Evolutionary conservation across 2,113 vertebrate species (phyloP).

Genomic region (Trematocara macrostoma): DNA sequence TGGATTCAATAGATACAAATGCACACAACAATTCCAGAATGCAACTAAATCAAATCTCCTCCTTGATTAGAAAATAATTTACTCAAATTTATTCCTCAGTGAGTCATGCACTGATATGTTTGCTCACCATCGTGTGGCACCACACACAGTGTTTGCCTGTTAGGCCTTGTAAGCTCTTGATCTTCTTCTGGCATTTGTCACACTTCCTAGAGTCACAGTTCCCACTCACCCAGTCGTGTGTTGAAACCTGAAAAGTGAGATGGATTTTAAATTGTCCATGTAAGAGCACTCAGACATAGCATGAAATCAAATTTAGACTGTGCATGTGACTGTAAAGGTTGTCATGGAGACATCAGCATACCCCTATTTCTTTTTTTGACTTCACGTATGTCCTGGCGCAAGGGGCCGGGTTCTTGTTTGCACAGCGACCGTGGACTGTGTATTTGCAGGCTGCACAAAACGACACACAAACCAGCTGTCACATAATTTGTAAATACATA

Average conservation of each 20-base stretch:
- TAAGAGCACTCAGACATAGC: background rate
- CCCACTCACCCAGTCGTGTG: constrained; percentile 86
- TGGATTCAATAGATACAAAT: background rate
- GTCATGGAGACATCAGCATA: constrained; percentile 56
- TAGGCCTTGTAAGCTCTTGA: constrained; percentile 76
- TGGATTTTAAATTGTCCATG: background rate
- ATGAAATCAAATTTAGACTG: background rate
- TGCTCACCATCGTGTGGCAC: constrained; percentile 85
- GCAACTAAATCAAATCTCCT: background rate
- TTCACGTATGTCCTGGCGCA: constrained; percentile 90
- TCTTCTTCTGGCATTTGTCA: constrained; percentile 87
- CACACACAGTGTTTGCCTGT: constrained; percentile 88
- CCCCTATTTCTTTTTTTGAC: constrained; percentile 85
- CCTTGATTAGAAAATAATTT: background rate
- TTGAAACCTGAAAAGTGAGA: constrained; percentile 69
- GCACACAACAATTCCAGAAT: background rate
- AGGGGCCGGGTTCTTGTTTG: constrained; percentile 79
- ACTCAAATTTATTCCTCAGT: background rate
- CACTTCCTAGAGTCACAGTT: constrained; percentile 83
- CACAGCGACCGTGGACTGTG: constrained; percentile 87
- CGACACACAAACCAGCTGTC: background rate
- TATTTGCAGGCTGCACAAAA: constrained; percentile 81
- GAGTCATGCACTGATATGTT: background rate
- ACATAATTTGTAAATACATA: background rate
- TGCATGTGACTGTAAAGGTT: background rate